Conservation (phyloP, 1,140 invertebrate species). For the Drosophila hydei region DNA sequence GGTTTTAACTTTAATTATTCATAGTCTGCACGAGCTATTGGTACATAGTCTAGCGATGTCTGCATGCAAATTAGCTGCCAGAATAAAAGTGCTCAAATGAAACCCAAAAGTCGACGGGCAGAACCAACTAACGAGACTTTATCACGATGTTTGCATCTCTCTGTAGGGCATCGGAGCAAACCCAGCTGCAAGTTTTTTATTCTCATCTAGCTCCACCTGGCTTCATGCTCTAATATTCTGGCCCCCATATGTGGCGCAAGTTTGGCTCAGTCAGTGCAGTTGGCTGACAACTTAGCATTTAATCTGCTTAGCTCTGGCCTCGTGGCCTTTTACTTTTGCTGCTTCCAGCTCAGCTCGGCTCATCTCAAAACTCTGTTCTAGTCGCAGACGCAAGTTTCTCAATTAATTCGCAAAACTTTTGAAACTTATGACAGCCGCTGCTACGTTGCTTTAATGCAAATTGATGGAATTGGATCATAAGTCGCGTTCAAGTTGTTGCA, state of each 20-base stretch:
- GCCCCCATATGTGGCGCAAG: slow-evolving; percentile 43
- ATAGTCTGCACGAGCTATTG: slow-evolving; percentile 20
- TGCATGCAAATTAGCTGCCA: slow-evolving; percentile 68
- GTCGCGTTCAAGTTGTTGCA: slow-evolving; percentile 43
- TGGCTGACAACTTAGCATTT: slow-evolving; percentile 51
- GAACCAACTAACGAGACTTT: slow-evolving; percentile 34
- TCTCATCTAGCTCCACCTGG: slow-evolving; percentile 52
- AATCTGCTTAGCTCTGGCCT: slow-evolving; percentile 58
- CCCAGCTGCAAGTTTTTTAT: slow-evolving; percentile 44
- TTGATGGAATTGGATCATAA: slow-evolving; percentile 59
- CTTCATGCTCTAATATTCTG: slow-evolving; percentile 75
- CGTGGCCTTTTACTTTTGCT: slow-evolving; percentile 34
- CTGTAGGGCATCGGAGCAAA: background rate
- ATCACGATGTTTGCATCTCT: slow-evolving; percentile 39
- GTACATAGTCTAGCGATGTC: slow-evolving; percentile 17
- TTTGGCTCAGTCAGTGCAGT: slow-evolving; percentile 33
- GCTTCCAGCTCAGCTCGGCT: slow-evolving; percentile 6
- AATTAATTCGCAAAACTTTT: slow-evolving; percentile 74
- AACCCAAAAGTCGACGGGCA: slow-evolving; percentile 15
- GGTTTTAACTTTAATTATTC: slow-evolving; percentile 49
- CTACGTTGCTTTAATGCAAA: slow-evolving; percentile 59
- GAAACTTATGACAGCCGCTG: slow-evolving; percentile 57
- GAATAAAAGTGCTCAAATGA: slow-evolving; percentile 53
- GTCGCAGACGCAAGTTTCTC: slow-evolving; percentile 58
- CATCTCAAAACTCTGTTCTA: slow-evolving; percentile 38